Percentiles rank a stretch among this genome's conserved stretches.
Conservation (phyloP, 2,888 invertebrate species). For the Hyalella azteca region DNA sequence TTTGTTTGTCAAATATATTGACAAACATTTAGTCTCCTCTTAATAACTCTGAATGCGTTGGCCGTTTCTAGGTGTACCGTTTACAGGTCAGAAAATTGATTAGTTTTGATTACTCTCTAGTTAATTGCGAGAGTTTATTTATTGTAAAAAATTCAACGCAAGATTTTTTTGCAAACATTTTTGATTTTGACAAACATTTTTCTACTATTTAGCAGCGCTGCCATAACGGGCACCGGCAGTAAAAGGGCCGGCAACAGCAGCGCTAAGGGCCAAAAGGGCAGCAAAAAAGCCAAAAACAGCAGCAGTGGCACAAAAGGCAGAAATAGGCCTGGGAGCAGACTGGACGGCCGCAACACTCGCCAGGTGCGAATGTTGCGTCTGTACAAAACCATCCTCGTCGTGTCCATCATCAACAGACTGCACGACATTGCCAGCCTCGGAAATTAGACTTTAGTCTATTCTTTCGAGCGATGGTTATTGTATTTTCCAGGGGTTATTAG, state of each 20-base stretch:
- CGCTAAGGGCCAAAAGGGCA: too few relatives aligned
- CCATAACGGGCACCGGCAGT: background rate
- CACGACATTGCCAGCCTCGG: constrained; percentile 9
- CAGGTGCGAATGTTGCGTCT: constrained; percentile 18
- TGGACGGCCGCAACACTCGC: background rate
- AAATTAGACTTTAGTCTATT: too few relatives aligned
- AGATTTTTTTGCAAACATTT: background rate
- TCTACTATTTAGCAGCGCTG: constrained; percentile 27
- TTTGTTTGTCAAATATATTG: too few relatives aligned
- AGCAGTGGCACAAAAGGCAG: too few relatives aligned
- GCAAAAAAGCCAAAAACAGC: too few relatives aligned
- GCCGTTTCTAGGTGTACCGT: constrained; percentile 6
- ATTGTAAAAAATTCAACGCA: background rate
- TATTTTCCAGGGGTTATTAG: too few relatives aligned
- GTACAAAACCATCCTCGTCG: constrained; percentile 19
- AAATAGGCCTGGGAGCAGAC: background rate
- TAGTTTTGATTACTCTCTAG: background rate
- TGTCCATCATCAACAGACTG: constrained; percentile 19
- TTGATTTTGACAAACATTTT: too few relatives aligned
- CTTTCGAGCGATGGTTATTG: too few relatives aligned
- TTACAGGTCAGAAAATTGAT: background rate
- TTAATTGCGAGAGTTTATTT: background rate
- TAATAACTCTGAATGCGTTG: constrained; percentile 10
- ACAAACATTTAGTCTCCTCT: too few relatives aligned
- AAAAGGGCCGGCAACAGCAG: background rate